Evolutionary conservation across 2,797 vertebrate genomes (phyloP).

Genomic region (Odontamblyopus rebecca): DNA sequence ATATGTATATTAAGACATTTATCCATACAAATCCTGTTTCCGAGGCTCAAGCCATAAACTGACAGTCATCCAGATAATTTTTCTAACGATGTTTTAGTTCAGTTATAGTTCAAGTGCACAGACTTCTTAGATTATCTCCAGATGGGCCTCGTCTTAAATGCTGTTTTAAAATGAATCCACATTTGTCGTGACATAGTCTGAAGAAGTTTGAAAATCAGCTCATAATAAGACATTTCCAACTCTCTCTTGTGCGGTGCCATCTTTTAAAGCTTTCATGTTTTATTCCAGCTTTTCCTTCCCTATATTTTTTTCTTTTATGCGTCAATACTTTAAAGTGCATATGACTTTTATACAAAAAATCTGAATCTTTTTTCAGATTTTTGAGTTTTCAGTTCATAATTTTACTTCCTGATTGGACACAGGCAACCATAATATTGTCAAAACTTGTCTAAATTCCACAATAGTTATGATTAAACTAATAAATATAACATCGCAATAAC

Average conservation of each 20-base stretch:
- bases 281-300: constrained; percentile 16
- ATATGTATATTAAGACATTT: too few relatives aligned
- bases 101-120: neutral
- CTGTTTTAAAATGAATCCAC: constrained; percentile 9
- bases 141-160: constrained; percentile 4
- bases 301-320: neutral
- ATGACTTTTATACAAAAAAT: too few relatives aligned
- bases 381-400: too few relatives aligned
- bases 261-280: constrained; percentile 21
- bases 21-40: neutral
- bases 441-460: too few relatives aligned
- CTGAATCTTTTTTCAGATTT: too few relatives aligned
- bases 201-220: constrained; percentile 2
- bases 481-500: too few relatives aligned
- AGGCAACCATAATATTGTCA: too few relatives aligned
- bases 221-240: constrained; percentile 1
- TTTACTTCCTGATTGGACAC: too few relatives aligned
- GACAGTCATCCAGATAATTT: neutral
- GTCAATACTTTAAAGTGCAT: neutral
- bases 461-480: too few relatives aligned
- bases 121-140: neutral
- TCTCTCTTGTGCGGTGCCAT: constrained; percentile 8
- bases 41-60: neutral
- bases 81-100: neutral
- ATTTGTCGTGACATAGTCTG: neutral